Conservation (phyloP, 2,113 vertebrate species). For the Perca schrenkii region DNA sequence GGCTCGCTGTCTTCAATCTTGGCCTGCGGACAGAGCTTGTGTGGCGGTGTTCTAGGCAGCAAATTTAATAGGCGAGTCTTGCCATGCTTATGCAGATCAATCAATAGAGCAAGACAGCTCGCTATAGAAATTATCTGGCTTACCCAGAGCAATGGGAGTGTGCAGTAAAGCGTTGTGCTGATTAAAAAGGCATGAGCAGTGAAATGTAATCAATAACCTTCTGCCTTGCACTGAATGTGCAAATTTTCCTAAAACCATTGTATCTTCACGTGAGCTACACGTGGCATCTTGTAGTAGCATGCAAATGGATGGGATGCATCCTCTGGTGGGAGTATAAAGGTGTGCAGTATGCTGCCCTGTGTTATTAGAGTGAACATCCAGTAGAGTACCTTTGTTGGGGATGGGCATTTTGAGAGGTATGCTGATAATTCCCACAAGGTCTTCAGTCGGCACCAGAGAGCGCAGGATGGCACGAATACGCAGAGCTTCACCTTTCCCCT, state of each 20-base stretch:
- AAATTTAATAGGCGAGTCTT: slow-evolving; percentile 56
- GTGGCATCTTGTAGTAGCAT: neutral
- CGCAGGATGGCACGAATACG: slow-evolving; percentile 97
- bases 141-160: slow-evolving; percentile 63
- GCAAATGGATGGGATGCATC: slow-evolving; percentile 4
- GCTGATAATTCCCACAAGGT: slow-evolving; percentile 98
- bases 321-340: neutral
- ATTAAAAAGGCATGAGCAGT: slow-evolving; percentile 75
- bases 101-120: slow-evolving; percentile 69
- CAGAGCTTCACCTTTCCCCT: slow-evolving; percentile 98
- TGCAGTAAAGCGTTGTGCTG: slow-evolving; percentile 68
- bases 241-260: slow-evolving; percentile 12
- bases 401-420: slow-evolving; percentile 95
- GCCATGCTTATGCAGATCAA: slow-evolving; percentile 70
- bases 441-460: slow-evolving; percentile 96
- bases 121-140: slow-evolving; percentile 69
- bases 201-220: slow-evolving; percentile 64
- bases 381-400: slow-evolving; percentile 91
- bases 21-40: slow-evolving; percentile 58
- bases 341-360: neutral
- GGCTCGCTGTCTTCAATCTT: slow-evolving; percentile 38
- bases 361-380: neutral
- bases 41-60: slow-evolving; percentile 51
- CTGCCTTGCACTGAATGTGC: slow-evolving; percentile 18
- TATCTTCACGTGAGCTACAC: neutral